Evolutionary conservation across 1,140 invertebrate species (phyloP).

Genomic region (Formica selysi): DNA sequence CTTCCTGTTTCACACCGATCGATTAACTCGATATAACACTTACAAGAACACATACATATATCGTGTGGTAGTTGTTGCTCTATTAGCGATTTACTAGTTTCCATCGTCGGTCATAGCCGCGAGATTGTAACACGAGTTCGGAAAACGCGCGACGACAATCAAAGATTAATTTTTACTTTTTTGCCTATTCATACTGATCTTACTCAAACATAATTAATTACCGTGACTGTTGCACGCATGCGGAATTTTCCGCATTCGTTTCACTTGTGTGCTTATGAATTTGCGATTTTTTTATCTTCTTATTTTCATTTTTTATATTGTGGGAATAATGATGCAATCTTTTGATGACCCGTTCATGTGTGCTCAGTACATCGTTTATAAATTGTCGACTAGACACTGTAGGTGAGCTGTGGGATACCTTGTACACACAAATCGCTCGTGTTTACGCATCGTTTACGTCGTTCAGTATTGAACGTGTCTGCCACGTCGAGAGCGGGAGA

Average conservation of each 20-base stretch:
- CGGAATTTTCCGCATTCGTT: neutral
- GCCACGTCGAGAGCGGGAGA: neutral
- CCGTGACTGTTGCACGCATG: no score
- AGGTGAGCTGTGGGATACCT: neutral
- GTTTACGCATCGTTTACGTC: neutral
- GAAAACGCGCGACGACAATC: neutral
- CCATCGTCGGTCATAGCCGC: neutral
- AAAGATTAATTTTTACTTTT: neutral
- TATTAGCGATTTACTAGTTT: neutral
- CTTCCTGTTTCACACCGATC: neutral
- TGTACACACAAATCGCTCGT: neutral
- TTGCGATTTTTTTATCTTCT: neutral
- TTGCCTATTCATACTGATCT: neutral
- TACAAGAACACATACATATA: neutral
- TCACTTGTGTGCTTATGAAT: neutral
- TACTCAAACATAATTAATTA: neutral
- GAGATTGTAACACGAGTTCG: neutral
- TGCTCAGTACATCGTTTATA: neutral
- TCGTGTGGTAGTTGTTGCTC: neutral
- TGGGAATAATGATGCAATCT: neutral
- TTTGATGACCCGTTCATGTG: neutral
- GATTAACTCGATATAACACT: conserved; percentile 24
- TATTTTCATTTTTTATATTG: conserved; percentile 5
- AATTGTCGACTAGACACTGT: neutral
- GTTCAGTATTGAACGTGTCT: neutral